Evolutionary conservation across 2,888 invertebrate species (phyloP).

Genomic region (Ariolimax columbianus): DNA sequence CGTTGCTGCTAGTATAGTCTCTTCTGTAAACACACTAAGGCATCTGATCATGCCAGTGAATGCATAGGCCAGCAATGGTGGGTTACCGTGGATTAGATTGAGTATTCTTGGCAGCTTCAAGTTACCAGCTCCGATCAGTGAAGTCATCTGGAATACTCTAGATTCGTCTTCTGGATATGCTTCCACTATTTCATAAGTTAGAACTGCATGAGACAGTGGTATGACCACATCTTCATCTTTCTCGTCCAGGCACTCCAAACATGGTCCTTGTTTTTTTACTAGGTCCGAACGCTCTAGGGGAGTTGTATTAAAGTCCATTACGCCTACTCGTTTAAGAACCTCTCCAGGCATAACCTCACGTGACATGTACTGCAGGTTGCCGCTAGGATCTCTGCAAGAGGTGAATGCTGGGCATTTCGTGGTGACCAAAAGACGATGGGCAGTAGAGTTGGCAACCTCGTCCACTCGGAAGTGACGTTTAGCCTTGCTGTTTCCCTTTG

Average conservation of each 20-base stretch:
- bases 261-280: conserved; percentile 37
- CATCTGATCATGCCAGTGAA: conserved; percentile 61
- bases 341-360: conserved; percentile 55
- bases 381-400: conserved; percentile 27
- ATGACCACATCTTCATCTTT: conserved; percentile 60
- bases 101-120: conserved; percentile 57
- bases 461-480: conserved; percentile 56
- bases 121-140: conserved; percentile 47
- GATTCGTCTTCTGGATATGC: conserved; percentile 33
- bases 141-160: not conserved
- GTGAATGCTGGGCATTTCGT: conserved; percentile 56
- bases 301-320: conserved; percentile 45
- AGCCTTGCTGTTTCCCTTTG: conserved; percentile 30
- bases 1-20: conserved; percentile 61
- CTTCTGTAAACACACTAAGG: conserved; percentile 58
- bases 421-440: conserved; percentile 54
- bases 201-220: conserved; percentile 55
- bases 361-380: conserved; percentile 41
- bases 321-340: conserved; percentile 53
- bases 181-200: conserved; percentile 59
- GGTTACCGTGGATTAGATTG: conserved; percentile 61
- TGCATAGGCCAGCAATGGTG: conserved; percentile 57
- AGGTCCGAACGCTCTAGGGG: not conserved
- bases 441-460: conserved; percentile 45
- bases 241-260: conserved; percentile 58